Base-by-base conservation (phyloP, 23 tunicate genomes). In the Halocynthia aurantium region DNA sequence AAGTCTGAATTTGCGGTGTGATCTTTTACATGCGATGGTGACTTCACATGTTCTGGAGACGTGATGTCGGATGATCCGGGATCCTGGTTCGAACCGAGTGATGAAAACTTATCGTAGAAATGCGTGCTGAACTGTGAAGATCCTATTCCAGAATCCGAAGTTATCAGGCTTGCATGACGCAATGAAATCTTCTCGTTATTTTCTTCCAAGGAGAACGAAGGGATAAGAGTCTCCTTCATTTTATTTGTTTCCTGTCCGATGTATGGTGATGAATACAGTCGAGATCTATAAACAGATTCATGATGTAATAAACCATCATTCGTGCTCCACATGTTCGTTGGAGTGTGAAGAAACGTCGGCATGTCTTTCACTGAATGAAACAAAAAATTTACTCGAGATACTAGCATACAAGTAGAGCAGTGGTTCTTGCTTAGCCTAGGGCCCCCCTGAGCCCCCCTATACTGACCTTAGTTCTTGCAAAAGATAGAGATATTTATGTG, bases 241-340 rank as follows among this genome's bases (percentile, higher is more conserved):
- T 74, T 74, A 12, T 74, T 74, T 6, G 17, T 71, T 22, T 71
- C 49, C n/a, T 71, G 21, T 8, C 5, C 55, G 5, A 50, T 6
- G 76, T 50, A 65, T 5, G 70, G 70, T 0, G 70, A 65, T 6
- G 70, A 65, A 15, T 65, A 49, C 19, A 65, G 70, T 65, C 70
- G 22, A 8, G 70, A 49, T 10, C 70, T 31, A 31, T 31, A 31
- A 31, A 31, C 44, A 31, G 44, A 31, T 31, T 31, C 44, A 4
- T 31, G 44, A 31, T 31, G 44, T 31, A 31, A 31, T 31, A 31
- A 31, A 31, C 44, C 44, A 31, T 31, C 44, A 31, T 31, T 31
- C 44, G 44, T 31, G 44, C 44, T 31, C 44, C 44, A 31, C 44
- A 31, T 31, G 44, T 31, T 31, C 44, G 44, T 31, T 31, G 44